Base-by-base conservation (phyloP, 2,888 invertebrate genomes). In the Glyphotaelius pellucidus region DNA sequence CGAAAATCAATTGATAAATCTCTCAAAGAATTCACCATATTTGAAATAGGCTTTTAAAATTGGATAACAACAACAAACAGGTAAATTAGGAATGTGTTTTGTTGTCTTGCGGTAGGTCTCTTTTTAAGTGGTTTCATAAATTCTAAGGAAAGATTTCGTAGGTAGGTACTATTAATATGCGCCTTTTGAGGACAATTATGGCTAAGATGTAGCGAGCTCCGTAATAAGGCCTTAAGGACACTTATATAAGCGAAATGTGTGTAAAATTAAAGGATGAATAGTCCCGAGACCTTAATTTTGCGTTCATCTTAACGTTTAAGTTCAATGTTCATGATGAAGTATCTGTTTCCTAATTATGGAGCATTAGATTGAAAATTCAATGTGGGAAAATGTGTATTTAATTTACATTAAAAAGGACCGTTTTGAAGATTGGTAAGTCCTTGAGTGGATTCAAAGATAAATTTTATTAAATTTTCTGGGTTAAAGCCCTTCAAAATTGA, bases 81-180 rank as follows among this genome's bases (percentile, higher is more conserved):
- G 81, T 32, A 81, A 32, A 81, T 81, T 32, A 81, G 31, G 31
- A 81, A 12, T 19, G 52, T 52, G 4, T 52, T 52, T 52, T 30
- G 32, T 31, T 32, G 5, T 32, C 32, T 32, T 81, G 14, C 32
- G 19, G 7, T 14, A 3, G 15, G 32, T n/a, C 85, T 85, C 38
- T 38, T 85, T n/a, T 38, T 38, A 85, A 85, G 85, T 85, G 85
- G 85, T n/a, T 85, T 85, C 9, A 85, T 85, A 85, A 85, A 85
- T 85, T 42, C 1, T 35, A 5, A 38, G 14, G 9, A 85, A 25
- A 12, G 85, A 19, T 85, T 38, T 42, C 42, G 19, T n/a, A 42
- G 11, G 38, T 7, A 38, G 38, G 85, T 42, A 85, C 47, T 42
- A 38, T 42, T n/a, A 42, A 3, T n/a, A 25, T 35, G 1, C 25